These are phyloP conservation scores for Callipepla squamata DNA, from an alignment of 2,113 vertebrate species.

Conservation along the genomic window DNA sequence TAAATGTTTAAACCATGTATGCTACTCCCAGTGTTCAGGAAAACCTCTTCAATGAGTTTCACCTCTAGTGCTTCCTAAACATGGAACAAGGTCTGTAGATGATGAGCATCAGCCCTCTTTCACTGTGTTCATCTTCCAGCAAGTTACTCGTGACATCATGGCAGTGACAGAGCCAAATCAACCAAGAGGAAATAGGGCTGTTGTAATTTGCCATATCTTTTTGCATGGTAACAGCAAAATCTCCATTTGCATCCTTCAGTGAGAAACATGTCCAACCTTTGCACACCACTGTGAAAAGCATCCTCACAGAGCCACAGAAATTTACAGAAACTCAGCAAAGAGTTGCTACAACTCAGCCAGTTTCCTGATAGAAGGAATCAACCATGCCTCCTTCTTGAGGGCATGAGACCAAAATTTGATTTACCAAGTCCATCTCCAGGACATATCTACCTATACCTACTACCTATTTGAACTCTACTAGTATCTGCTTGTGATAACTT, in stretches of 20 bases:
- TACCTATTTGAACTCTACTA: not conserved
- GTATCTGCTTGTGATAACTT: conserved; percentile 21
- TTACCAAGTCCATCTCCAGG: not conserved
- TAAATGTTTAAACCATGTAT: conserved; percentile 18
- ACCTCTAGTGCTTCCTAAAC: not conserved
- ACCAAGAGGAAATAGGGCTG: not conserved
- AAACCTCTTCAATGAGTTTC: not conserved
- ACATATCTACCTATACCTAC: not conserved
- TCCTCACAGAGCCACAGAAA: not conserved
- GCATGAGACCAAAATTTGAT: not conserved
- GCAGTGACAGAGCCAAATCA: not conserved
- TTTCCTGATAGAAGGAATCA: not conserved
- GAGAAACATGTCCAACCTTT: not conserved
- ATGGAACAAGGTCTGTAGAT: conserved; percentile 14
- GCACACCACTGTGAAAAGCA: not conserved
- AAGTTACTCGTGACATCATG: not conserved
- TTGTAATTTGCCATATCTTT: conserved; percentile 42
- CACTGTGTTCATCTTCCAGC: not conserved
- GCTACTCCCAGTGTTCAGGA: not conserved
- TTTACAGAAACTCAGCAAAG: not conserved
- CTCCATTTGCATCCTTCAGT: not conserved
- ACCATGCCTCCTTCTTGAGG: not conserved
- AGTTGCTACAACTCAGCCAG: not conserved
- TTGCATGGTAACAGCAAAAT: conserved; percentile 58
- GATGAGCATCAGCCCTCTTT: conserved; percentile 5